Conservation (phyloP, 1,140 invertebrate genomes). For the Ooceraea biroi region DNA sequence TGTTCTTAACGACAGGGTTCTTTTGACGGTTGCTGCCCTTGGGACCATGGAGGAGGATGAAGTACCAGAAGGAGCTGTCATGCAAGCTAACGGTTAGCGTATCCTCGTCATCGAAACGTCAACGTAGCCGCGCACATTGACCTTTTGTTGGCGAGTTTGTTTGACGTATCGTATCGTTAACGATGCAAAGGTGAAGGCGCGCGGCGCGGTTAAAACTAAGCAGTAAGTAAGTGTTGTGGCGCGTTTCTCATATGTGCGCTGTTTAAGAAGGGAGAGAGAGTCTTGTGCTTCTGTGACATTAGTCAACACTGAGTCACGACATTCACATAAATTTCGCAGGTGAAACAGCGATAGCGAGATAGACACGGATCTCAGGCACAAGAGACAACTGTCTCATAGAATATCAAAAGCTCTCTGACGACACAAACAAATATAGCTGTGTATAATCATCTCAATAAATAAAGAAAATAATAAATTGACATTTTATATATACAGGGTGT, state of each 20-base stretch:
- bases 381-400: neutral
- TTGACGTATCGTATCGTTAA: slow-evolving; percentile 33
- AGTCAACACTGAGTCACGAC: slow-evolving; percentile 31
- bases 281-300: slow-evolving; percentile 46
- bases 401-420: slow-evolving; percentile 3
- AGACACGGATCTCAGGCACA: slow-evolving; percentile 15
- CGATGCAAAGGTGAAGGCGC: slow-evolving; percentile 41
- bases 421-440: slow-evolving; percentile 22
- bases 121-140: slow-evolving; percentile 44
- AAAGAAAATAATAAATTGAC: slow-evolving; percentile 4
- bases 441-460: slow-evolving; percentile 18
- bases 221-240: slow-evolving; percentile 45
- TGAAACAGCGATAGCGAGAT: neutral
- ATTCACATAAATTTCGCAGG: slow-evolving; percentile 35
- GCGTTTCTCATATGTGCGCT: slow-evolving; percentile 38
- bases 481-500: too few relatives aligned
- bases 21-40: slow-evolving; percentile 78
- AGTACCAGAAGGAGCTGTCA: slow-evolving; percentile 81
- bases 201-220: slow-evolving; percentile 56
- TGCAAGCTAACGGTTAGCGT: slow-evolving; percentile 79
- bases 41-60: slow-evolving; percentile 61
- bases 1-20: slow-evolving; percentile 78
- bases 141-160: slow-evolving; percentile 45
- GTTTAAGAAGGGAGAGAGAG: slow-evolving; percentile 21
- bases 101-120: slow-evolving; percentile 60